Evolutionary conservation across 2,888 invertebrate species (phyloP).

Genomic region (Drosophila greeni): DNA sequence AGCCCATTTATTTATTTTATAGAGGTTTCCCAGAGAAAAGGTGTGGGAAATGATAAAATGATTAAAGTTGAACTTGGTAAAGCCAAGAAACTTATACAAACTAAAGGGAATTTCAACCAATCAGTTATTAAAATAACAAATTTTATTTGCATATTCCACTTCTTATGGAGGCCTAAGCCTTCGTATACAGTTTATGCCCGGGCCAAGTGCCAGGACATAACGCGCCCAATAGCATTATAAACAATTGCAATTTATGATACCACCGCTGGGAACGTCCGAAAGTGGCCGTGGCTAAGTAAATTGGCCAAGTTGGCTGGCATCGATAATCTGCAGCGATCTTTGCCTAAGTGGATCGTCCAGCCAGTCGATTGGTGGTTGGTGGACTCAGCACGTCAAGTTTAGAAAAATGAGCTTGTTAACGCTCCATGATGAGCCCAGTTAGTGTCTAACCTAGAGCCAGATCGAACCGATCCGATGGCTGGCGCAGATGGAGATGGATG

Average conservation of each 20-base stretch:
- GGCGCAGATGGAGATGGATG: conserved; percentile 33
- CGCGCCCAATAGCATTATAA: conserved; percentile 50
- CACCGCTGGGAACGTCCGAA: conserved; percentile 23
- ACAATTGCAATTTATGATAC: conserved; percentile 52
- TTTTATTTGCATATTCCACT: conserved; percentile 77
- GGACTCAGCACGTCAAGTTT: conserved; percentile 67
- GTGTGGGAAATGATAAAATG: too few relatives aligned
- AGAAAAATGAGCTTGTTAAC: conserved; percentile 76
- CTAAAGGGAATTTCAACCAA: not conserved
- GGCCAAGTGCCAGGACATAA: conserved; percentile 28
- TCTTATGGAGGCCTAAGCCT: not conserved
- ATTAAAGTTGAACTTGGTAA: too few relatives aligned
- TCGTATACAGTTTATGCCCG: not conserved
- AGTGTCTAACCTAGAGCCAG: conserved; percentile 72
- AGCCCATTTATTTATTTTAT: too few relatives aligned
- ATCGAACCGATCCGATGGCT: conserved; percentile 45
- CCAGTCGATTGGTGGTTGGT: conserved; percentile 36
- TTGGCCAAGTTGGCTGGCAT: conserved; percentile 13
- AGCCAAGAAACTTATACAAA: not conserved
- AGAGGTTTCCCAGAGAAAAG: too few relatives aligned
- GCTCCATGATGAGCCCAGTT: conserved; percentile 75
- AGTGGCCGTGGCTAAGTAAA: conserved; percentile 25
- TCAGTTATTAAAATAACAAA: too few relatives aligned
- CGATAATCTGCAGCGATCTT: conserved; percentile 38
- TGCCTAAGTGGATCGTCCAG: conserved; percentile 41